These are phyloP conservation scores for Pseudomyrmex pallidus DNA, from an alignment of 1,140 invertebrate genomes.

Conservation along the genomic window DNA sequence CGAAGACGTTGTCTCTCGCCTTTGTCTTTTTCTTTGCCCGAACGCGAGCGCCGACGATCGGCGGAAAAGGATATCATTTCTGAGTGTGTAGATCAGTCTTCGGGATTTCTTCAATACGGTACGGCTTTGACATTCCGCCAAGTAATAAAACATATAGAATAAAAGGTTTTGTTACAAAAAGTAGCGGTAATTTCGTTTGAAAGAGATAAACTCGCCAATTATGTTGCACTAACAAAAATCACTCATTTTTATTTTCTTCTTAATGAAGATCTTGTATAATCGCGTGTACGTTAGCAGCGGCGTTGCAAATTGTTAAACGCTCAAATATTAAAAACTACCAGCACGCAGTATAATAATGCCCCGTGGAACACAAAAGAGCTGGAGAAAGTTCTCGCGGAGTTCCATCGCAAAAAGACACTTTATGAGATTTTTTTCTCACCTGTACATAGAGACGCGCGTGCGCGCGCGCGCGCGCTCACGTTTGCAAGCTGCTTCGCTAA, in stretches of 20 bases:
- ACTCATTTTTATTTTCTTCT: not conserved
- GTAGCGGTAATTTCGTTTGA: not conserved
- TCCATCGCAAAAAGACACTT: conserved; percentile 53
- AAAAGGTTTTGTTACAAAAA: not conserved
- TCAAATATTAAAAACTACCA: not conserved
- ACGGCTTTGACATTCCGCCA: not conserved
- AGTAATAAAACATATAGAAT: not conserved
- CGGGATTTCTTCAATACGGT: not conserved
- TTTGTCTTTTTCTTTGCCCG: conserved; percentile 46
- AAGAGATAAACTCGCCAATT: not conserved
- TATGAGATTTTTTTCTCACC: conserved; percentile 50
- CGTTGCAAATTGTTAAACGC: conserved; percentile 41
- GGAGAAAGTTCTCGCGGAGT: conserved; percentile 29
- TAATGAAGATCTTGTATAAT: conserved; percentile 1
- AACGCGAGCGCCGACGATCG: not conserved
- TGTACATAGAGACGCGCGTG: no score
- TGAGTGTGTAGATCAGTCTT: not conserved
- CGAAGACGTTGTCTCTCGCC: conserved; percentile 7
- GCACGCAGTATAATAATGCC: conserved; percentile 25
- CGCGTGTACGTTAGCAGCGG: conserved; percentile 15
- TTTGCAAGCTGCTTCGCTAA: conserved; percentile 36
- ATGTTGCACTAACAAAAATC: not conserved
- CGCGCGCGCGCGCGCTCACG: not conserved
- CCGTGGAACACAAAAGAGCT: conserved; percentile 20
- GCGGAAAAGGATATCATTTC: not conserved